Evolutionary conservation across 2,797 vertebrate species (phyloP), one percentile per base, ranked within the genome.

Genomic region (Gymnoscopelus braueri): DNA sequence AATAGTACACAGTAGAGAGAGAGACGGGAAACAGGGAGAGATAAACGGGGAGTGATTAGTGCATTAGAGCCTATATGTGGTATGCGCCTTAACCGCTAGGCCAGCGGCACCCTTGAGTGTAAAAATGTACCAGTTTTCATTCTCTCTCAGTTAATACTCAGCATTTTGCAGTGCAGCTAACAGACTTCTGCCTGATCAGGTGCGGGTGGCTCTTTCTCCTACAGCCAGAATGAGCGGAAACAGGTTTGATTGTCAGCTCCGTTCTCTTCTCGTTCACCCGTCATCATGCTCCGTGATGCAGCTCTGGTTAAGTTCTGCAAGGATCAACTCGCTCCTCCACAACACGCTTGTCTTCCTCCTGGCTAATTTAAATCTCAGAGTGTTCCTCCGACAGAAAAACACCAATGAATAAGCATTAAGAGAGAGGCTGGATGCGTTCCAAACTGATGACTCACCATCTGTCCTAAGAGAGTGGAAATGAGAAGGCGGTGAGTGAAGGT

Each of bases 311-410:
- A 75, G 55, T 24, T 73, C 7, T 32, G 2, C 8, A 29, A 57
- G 52, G 35, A 68, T 60, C 68, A 39, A 1, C 29, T 8, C 29
- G 70, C 64, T 44, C 51, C 10, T 11, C 66, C 11, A 5, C 26
- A 13, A 13, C 3, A 11, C 13, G 10, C 56, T 14, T 72, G 6
- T 7, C 23, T 7, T 54, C 56, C 63, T 35, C 4, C 11, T 8
- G 12, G 13, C 65, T 66, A 68, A 39, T 6, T 39, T 61, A 59
- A 78, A 81, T 49, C 63, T 79, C 77, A 66, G 15, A 65, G 60
- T 78, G 71, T 76, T 60, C 66, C 1, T 5, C 12, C 6, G 56
- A 50, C 58, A 2, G 29, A 4, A 58, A 35, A 24, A 9, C 39
- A 39, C 39, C 39, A 39, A 39, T 39, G 24, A 29, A 61, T 72